Base-by-base conservation (phyloP, 2,797 vertebrate species). In the Gymnoscopelus microlampas region DNA sequence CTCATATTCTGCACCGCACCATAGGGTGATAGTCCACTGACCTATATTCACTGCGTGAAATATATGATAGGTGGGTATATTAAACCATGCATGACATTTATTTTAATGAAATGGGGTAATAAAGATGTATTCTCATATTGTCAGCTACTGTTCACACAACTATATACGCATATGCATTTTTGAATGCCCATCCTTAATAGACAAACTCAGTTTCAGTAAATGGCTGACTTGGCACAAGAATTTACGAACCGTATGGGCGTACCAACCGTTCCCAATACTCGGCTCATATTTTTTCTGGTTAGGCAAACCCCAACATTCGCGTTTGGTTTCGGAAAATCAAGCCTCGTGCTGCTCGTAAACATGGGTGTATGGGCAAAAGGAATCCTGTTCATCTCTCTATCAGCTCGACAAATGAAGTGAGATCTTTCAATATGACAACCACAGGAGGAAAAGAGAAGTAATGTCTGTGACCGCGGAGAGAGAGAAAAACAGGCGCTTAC, bases 341-440 rank as follows among this genome's bases (percentile, higher is more conserved):
- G 50, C 74, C 63, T 72, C 48, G 57, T 74, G 54, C 67, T 81
- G 71, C 76, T 77, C 4, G 54, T 73, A 73, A 72, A 74, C 23
- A 60, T 29, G 63, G 26, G 54, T 32, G 66, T 76, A 72, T 77
- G 39, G 39, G 74, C 26, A 69, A 60, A 19, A 68, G 64, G 23
- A 54, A 75, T 81, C 70, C 76, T 19, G 19, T 80, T 66, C 74
- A 60, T 71, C 59, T 62, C 72, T 82, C 70, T 70, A 86, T 86
- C 85, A 67, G 51, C 55, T 70, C 78, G 66, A 86, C 80, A 87
- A 85, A 91, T 87, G 83, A 91, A 90, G 85, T 87, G 82, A 89
- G 81, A 85, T 88, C 86, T 91, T 89, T 90, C 91, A 89, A 89
- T 90, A 88, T 87, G 86, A 90, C 77, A 84, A 92, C 92, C 89